Base-by-base conservation (phyloP, 2,888 invertebrate genomes). In the Lithophane ornitopus region DNA sequence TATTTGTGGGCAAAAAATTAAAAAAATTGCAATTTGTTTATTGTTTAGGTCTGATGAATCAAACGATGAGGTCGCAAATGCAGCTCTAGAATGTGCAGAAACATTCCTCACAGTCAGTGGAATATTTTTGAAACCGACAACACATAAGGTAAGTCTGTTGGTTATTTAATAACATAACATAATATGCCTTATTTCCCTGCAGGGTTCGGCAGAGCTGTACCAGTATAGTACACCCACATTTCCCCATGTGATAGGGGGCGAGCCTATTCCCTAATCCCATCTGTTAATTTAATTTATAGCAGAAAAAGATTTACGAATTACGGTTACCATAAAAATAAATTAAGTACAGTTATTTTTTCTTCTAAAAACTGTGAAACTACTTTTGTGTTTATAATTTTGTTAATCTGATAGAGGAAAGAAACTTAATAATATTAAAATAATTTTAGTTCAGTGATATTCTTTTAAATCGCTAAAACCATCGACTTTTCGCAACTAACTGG, bases 41-140 rank as follows among this genome's bases (percentile, higher is more conserved):
- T 65, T 90, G 87, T 68, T 58, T 75, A 96, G 96, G 56, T 86
- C 91, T n/a, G 91, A 92, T 52, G 91, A 94, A 78, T 76, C 85
- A 0, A 92, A 90, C 54, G 94, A 95, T 34, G 94, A 94, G n/a
- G 88, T 95, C 2, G 93, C 93, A 0, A 86, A 93, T 19, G 93
- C 95, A 16, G 96, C 96, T 26, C 85, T 96, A 34, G 92, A 94
- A 41, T 96, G 94, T 74, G 91, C 92, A 0, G 95, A 96, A 81
- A 90, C 88, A 2, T 94, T 95, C 81, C 88, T 96, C 3, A 91
- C 89, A 2, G 94, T 94, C 2, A 94, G 95, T 76, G 96, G 96
- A 0, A 89, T 94, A 75, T 96, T 95, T 78, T 80, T 96, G 68
- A 95, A 95, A 78, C 92, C 93, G 0, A 74, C 91, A 0, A 94